Evolutionary conservation across 2,113 vertebrate species (phyloP).

Genomic region (Anguilla rostrata): DNA sequence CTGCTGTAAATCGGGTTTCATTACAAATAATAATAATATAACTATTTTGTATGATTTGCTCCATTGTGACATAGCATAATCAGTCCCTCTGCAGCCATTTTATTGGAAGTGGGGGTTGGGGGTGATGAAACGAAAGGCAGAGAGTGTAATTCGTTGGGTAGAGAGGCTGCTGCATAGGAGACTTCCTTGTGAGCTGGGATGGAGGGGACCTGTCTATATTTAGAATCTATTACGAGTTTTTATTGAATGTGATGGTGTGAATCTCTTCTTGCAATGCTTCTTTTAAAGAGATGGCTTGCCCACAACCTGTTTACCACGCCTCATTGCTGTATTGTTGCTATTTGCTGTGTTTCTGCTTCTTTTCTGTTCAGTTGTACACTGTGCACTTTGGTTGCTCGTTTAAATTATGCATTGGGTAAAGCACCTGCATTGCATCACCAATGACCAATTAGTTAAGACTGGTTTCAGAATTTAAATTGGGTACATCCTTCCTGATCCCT

Average conservation of each 20-base stretch:
- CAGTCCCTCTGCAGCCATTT: background rate
- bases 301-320: background rate
- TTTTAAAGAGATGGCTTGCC: background rate
- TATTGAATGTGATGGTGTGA: background rate
- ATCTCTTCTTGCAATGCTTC: background rate
- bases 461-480: background rate
- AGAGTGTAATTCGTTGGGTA: background rate
- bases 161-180: background rate
- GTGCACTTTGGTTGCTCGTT: background rate
- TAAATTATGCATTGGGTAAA: background rate
- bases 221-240: background rate
- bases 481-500: no score
- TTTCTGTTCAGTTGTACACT: background rate
- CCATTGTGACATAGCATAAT: background rate
- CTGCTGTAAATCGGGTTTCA: background rate
- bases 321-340: background rate
- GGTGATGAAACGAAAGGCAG: background rate
- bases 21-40: background rate
- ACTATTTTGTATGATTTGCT: background rate
- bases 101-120: background rate
- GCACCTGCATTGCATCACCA: background rate
- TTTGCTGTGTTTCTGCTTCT: background rate
- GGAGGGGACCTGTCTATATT: background rate
- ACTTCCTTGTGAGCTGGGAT: background rate
- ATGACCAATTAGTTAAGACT: no score